Evolutionary conservation across 2,888 invertebrate species (phyloP), one percentile per base, ranked within the genome.

Genomic region (Drosophila borborema): DNA sequence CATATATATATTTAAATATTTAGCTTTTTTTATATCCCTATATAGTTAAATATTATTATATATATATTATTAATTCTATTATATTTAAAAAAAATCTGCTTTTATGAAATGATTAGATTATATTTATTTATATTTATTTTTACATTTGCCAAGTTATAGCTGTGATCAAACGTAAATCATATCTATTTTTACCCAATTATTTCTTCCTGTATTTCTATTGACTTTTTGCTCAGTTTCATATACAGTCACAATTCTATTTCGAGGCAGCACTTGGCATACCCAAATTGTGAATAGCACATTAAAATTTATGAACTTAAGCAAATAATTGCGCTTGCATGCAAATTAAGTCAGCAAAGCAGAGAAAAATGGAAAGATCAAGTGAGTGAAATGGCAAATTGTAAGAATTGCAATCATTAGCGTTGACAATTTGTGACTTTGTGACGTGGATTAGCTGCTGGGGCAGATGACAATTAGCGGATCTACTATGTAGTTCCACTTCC

Each of bases 391-490:
- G 46, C 53, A 73, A 65, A 58, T 53, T 70, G 66, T 60, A 34
- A 43, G 51, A 72, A 54, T 62, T 65, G 74, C 63, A 38, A 72
- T 72, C 77, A 80, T 80, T 77, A 72, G 74, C 64, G 49, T 2
- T 64, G 64, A 41, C 82, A 72, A 82, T 81, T 82, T 82, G 79
- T 45, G 80, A 69, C 70, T 72, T 72, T 84, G 74, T 66, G 89
- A 66, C 7, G 73, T 66, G 71, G 77, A 86, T 85, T 88, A 85
- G 74, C 46, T 54, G 75, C 74, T 63, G 74, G 75, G 89, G 77
- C 72, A 75, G 75, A 62, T 68, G 83, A 77, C 87, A 88, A 88
- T 88, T 88, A 88, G 90, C 82, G 88, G 83, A 86, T 80, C 86
- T 82, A 74, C 20, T 12, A 45, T 49, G 49, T 51, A 51, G 49